These are phyloP conservation scores for Labeo catla DNA, from an alignment of 2,113 vertebrate species.

Conservation along the genomic window DNA sequence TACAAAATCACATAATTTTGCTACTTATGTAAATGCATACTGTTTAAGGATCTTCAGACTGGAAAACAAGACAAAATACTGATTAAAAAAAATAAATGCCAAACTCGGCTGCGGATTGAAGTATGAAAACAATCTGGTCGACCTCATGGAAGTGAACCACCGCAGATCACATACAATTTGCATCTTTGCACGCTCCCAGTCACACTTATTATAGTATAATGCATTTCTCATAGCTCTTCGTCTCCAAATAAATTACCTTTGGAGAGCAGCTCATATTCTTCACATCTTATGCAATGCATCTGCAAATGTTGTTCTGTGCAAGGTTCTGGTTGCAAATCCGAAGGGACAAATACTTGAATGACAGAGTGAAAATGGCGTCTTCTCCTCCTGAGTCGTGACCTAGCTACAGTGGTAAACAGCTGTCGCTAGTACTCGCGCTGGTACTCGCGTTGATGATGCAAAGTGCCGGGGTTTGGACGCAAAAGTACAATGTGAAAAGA, in stretches of 20 bases:
- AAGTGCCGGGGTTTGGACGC: not conserved
- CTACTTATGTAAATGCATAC: not conserved
- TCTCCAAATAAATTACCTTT: conserved; percentile 8
- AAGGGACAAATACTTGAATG: conserved; percentile 3
- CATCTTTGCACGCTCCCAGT: conserved; percentile 13
- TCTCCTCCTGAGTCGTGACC: conserved; percentile 14
- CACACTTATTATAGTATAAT: not conserved
- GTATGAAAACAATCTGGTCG: conserved; percentile 20
- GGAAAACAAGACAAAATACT: conserved; percentile 5
- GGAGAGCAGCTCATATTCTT: not conserved
- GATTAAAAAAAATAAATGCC: not conserved
- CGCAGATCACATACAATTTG: not conserved
- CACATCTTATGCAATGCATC: not conserved
- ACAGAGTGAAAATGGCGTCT: not conserved
- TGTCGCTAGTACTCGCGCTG: not conserved
- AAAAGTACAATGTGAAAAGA: not conserved
- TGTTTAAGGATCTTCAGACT: not conserved
- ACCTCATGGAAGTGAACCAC: not conserved
- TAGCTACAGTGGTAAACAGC: conserved; percentile 11
- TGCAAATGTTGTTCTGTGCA: conserved; percentile 8
- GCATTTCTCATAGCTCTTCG: conserved; percentile 9
- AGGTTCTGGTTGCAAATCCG: conserved; percentile 2
- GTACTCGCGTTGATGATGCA: not conserved
- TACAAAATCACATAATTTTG: not conserved
- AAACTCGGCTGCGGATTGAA: not conserved